Evolutionary conservation across 2,113 vertebrate species (phyloP).

Genomic region (Pomatostomus ruficeps): DNA sequence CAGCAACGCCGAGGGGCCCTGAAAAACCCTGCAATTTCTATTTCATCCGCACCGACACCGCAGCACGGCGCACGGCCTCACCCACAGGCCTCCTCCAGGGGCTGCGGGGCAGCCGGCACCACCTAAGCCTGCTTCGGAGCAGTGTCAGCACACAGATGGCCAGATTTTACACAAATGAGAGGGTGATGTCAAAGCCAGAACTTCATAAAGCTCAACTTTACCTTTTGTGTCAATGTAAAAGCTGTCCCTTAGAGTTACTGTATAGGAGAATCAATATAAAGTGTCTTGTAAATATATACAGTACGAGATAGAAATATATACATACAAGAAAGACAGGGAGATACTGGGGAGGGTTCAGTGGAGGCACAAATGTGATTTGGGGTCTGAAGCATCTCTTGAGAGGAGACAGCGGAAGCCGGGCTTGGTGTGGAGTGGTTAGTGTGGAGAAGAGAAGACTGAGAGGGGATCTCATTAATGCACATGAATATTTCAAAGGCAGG

Average conservation of each 20-base stretch:
- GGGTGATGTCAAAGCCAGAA: rapidly evolving
- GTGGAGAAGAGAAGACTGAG: not conserved
- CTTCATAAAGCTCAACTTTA: not conserved
- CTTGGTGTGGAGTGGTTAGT: no score
- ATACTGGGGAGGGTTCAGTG: rapidly evolving
- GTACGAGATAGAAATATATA: not conserved
- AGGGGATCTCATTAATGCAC: not conserved
- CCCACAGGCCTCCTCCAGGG: not conserved
- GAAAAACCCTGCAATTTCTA: rapidly evolving
- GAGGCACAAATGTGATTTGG: not conserved
- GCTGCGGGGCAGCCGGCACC: not conserved
- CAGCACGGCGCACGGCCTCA: rapidly evolving
- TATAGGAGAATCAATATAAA: not conserved
- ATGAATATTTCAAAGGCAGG: not conserved
- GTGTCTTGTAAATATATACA: not conserved
- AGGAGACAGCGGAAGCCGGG: no score
- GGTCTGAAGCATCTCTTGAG: not conserved
- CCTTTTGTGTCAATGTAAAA: rapidly evolving
- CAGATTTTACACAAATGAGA: not conserved
- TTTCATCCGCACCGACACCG: rapidly evolving
- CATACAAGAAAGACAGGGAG: not conserved
- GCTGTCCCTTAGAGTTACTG: not conserved
- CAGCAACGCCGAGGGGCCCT: rapidly evolving
- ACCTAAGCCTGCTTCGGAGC: not conserved
- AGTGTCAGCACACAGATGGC: not conserved